phyloP scores from a whole-genome alignment of 2,113 vertebrate species.

The Montifringilla adamsi region DNA sequence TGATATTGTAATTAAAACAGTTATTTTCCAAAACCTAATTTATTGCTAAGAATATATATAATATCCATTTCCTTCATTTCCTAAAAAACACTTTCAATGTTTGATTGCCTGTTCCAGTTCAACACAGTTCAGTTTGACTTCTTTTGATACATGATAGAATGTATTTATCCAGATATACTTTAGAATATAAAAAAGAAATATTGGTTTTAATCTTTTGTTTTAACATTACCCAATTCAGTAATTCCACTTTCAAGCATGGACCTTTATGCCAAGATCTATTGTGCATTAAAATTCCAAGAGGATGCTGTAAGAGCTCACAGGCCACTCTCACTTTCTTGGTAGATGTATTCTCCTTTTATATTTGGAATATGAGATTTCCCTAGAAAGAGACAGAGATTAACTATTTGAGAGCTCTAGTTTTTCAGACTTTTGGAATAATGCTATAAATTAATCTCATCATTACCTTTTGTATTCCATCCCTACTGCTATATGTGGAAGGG shows the following conservation, averaged over 20 bases:
- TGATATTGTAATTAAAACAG: neutral
- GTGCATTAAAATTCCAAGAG: neutral
- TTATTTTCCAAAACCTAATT: neutral
- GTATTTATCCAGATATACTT: neutral
- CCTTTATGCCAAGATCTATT: neutral
- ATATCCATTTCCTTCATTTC: neutral
- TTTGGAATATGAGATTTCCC: neutral
- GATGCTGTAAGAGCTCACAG: neutral
- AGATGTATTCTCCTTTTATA: neutral
- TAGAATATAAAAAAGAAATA: neutral
- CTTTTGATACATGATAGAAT: neutral
- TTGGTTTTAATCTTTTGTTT: neutral
- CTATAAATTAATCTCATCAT: neutral
- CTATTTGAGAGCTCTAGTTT: neutral
- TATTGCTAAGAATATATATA: neutral
- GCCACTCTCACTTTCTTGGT: neutral
- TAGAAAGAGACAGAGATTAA: neutral
- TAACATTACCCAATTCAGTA: neutral
- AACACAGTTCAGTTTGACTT: neutral
- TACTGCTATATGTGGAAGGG: neutral
- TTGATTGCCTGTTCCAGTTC: neutral
- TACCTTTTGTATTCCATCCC: neutral
- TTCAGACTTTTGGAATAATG: neutral
- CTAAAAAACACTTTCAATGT: neutral
- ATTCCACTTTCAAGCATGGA: neutral